These are phyloP conservation scores for Orcinus orca DNA, from an alignment of 2,113 vertebrate species.

Conservation along the genomic window DNA sequence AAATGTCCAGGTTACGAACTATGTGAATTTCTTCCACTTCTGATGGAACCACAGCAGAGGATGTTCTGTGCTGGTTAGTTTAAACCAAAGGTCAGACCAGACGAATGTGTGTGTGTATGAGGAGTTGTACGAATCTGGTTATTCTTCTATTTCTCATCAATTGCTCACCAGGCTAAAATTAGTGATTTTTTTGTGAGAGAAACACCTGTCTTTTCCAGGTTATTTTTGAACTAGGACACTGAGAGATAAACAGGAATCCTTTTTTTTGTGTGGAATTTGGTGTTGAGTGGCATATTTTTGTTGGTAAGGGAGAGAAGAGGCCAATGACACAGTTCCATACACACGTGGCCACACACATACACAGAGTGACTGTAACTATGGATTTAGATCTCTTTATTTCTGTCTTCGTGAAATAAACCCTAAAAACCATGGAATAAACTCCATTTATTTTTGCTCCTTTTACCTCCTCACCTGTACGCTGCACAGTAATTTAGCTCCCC, in stretches of 20 bases:
- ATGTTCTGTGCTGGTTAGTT: not conserved
- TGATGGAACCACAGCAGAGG: not conserved
- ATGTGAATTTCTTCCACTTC: not conserved
- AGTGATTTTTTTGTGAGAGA: not conserved
- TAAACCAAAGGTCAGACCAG: not conserved
- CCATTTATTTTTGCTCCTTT: constrained; percentile 73
- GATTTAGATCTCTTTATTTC: constrained; percentile 75
- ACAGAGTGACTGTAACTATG: constrained; percentile 29
- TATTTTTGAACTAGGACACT: not conserved
- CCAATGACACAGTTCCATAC: not conserved
- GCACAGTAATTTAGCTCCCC: constrained; percentile 77
- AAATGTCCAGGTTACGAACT: not conserved
- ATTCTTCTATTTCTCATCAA: not conserved
- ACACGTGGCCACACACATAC: not conserved
- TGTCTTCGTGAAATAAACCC: constrained; percentile 72
- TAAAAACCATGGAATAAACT: constrained; percentile 74
- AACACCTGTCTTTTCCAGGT: not conserved
- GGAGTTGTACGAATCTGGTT: not conserved
- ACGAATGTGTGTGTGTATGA: not conserved
- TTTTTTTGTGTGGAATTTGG: not conserved
- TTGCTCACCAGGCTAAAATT: not conserved
- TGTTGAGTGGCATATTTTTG: constrained; percentile 6
- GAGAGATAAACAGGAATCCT: not conserved
- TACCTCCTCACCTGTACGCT: constrained; percentile 71
- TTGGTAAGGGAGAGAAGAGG: not conserved